phyloP scores from a whole-genome alignment of 2,888 invertebrate species.

The Antitype chi region DNA sequence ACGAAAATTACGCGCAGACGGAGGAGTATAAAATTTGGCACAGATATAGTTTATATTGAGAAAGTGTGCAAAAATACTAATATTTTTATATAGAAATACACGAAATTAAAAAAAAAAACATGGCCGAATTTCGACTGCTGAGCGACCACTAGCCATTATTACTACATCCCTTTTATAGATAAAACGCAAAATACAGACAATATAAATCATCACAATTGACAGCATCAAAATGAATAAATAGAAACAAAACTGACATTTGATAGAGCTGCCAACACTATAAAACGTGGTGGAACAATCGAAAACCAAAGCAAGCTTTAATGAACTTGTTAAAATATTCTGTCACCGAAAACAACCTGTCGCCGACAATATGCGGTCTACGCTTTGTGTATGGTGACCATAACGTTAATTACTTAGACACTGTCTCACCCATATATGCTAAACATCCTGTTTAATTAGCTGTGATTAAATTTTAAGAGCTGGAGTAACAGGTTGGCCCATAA shows the following conservation, averaged over 20 bases:
- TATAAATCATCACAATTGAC: conserved; percentile 4
- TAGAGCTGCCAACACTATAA: conserved; percentile 32
- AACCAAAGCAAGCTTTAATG: conserved; percentile 71
- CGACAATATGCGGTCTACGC: conserved; percentile 55
- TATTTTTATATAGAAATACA: no score
- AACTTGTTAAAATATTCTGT: conserved; percentile 78
- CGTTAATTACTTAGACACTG: conserved; percentile 42
- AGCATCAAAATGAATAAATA: conserved; percentile 8
- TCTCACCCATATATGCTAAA: conserved; percentile 31
- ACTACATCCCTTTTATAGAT: background rate
- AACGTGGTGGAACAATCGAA: conserved; percentile 24
- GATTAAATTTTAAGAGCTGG: conserved; percentile 41
- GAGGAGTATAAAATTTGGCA: no score
- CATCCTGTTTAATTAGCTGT: conserved; percentile 34
- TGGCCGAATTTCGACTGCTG: no score
- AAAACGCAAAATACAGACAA: conserved; percentile 5
- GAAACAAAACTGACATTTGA: conserved; percentile 23
- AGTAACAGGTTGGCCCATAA: conserved; percentile 39
- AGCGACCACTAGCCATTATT: background rate
- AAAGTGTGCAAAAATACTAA: no score
- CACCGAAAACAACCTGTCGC: conserved; percentile 74
- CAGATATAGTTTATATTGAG: no score
- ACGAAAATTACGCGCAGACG: no score
- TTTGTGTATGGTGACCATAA: conserved; percentile 52
- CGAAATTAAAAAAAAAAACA: no score